A percentile compares a stretch with the other conserved stretches of the same genome.
phyloP scores from a whole-genome alignment of 2,113 vertebrate genomes.

The Lampris megalopsis region DNA sequence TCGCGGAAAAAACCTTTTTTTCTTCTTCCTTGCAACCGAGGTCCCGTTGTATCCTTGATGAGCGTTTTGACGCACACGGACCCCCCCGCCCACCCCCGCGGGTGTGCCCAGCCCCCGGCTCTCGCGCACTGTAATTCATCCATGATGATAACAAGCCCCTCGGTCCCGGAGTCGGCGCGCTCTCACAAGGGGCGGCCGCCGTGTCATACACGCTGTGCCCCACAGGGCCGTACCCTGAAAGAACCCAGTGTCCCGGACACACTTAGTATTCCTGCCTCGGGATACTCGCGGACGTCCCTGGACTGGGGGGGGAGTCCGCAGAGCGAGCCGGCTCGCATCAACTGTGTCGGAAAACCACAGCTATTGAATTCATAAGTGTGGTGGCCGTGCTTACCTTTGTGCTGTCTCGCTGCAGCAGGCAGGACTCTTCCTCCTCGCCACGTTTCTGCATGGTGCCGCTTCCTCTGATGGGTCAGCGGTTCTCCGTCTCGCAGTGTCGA shows the following conservation, averaged over 20 bases:
- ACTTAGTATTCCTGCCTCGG: conserved; percentile 74
- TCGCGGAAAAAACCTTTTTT: conserved; percentile 23
- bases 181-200: conserved; percentile 62
- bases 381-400: too few species aligned
- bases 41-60: conserved; percentile 46
- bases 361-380: not conserved
- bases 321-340: not conserved
- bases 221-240: conserved; percentile 67
- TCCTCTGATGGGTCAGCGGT: too few species aligned
- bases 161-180: conserved; percentile 58
- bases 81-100: conserved; percentile 29
- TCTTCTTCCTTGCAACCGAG: conserved; percentile 13
- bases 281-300: conserved; percentile 35
- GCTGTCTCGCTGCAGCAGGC: too few species aligned
- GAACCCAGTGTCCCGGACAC: conserved; percentile 71
- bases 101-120: not conserved
- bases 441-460: too few species aligned
- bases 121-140: conserved; percentile 52
- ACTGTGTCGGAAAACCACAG: not conserved
- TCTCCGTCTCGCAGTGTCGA: too few species aligned
- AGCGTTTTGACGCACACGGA: conserved; percentile 57
- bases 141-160: conserved; percentile 66
- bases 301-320: conserved; percentile 18
- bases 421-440: too few species aligned
- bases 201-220: conserved; percentile 60